Conservation (phyloP, 1,140 invertebrate species). For the Geopemphigus sp. region DNA sequence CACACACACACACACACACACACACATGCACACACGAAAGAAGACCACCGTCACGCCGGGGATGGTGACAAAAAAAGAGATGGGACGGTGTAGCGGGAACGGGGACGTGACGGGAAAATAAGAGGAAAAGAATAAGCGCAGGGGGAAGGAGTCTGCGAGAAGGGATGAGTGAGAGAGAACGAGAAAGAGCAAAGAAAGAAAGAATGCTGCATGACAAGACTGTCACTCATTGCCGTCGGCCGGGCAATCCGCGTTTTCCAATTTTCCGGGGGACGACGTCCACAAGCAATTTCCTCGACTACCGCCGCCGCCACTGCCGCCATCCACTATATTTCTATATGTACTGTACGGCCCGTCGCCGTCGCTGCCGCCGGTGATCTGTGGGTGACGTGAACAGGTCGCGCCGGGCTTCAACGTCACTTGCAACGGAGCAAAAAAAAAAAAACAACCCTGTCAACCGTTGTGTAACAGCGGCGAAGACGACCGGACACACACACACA, state of each 20-base stretch:
- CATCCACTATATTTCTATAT: background rate
- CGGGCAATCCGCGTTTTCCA: conserved; percentile 48
- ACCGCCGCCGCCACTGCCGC: background rate
- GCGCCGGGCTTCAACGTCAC: conserved; percentile 47
- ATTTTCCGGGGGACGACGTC: conserved; percentile 49
- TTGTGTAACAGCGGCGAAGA: conserved; percentile 42
- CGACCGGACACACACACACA: conserved; percentile 40
- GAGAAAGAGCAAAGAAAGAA: background rate
- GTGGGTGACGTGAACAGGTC: conserved; percentile 49
- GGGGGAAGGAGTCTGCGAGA: background rate
- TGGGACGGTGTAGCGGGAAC: background rate
- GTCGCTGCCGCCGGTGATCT: conserved; percentile 44
- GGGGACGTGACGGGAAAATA: background rate
- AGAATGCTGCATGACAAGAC: conserved; percentile 43
- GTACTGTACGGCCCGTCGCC: background rate
- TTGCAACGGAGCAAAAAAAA: conserved; percentile 24
- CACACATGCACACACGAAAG: background rate
- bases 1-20: too few relatives aligned
- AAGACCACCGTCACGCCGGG: background rate
- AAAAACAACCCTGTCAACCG: conserved; percentile 48
- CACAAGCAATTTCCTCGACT: conserved; percentile 48
- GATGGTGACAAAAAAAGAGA: conserved; percentile 1
- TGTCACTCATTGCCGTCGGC: conserved; percentile 47
- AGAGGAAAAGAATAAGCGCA: background rate
- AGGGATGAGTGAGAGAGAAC: background rate